phyloP scores from a whole-genome alignment of 2,888 invertebrate species.

The Graphium colonna region DNA sequence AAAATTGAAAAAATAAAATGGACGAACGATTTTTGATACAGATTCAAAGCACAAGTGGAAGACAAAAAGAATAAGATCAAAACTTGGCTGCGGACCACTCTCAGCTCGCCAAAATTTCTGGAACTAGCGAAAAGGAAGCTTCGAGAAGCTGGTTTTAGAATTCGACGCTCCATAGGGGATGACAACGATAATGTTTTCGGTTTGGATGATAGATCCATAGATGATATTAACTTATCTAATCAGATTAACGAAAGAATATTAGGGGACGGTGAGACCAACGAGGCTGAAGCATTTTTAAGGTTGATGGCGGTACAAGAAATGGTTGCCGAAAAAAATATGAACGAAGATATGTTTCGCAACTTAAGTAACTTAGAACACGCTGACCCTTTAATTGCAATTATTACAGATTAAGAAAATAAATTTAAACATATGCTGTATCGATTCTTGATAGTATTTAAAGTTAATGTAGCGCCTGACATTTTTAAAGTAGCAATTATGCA shows the following conservation, averaged over 20 bases:
- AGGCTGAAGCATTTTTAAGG: slow-evolving; percentile 52
- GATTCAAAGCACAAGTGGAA: slow-evolving; percentile 66
- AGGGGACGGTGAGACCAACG: slow-evolving; percentile 48
- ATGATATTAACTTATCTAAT: slow-evolving; percentile 62
- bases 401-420: slow-evolving; percentile 1
- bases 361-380: not conserved
- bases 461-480: not conserved
- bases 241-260: slow-evolving; percentile 60
- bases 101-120: slow-evolving; percentile 60
- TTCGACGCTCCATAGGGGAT: slow-evolving; percentile 35
- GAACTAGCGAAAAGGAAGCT: slow-evolving; percentile 63
- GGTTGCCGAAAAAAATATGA: slow-evolving; percentile 34
- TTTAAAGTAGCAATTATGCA: not conserved
- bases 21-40: no score
- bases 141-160: slow-evolving; percentile 48
- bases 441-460: not conserved
- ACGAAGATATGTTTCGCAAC: not conserved
- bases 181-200: slow-evolving; percentile 26
- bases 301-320: slow-evolving; percentile 60
- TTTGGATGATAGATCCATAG: slow-evolving; percentile 54
- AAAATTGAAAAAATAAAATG: no score
- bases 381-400: slow-evolving; percentile 5
- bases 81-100: slow-evolving; percentile 60
- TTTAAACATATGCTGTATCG: not conserved
- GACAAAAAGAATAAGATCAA: slow-evolving; percentile 70